A percentile compares a stretch with the other conserved stretches of the same genome.
phyloP scores from a whole-genome alignment of 2,888 invertebrate species.

The Acleris sparsana region DNA sequence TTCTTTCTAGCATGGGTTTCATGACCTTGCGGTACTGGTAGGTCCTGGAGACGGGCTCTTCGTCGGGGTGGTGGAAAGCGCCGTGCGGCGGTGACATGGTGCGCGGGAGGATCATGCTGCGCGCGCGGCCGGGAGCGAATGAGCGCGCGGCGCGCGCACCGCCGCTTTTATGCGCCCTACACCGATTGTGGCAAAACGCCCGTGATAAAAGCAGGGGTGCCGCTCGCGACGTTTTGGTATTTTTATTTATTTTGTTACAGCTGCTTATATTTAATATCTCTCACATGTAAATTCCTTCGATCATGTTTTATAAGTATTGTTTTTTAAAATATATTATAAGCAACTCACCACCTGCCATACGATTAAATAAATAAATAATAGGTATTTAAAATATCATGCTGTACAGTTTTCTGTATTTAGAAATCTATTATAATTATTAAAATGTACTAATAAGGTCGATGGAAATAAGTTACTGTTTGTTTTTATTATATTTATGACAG shows the following conservation, averaged over 20 bases:
- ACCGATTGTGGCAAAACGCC: slow-evolving; percentile 82
- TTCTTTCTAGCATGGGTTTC: slow-evolving; percentile 95
- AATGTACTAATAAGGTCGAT: too few relatives aligned
- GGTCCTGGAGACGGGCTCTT: slow-evolving; percentile 91
- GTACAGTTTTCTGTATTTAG: too few relatives aligned
- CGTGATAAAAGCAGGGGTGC: slow-evolving; percentile 81
- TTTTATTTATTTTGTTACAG: slow-evolving; percentile 34
- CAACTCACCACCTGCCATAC: too few relatives aligned
- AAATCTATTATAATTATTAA: too few relatives aligned
- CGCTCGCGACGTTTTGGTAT: slow-evolving; percentile 44
- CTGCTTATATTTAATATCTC: slow-evolving; percentile 15
- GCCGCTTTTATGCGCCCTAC: slow-evolving; percentile 78
- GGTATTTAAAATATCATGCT: too few relatives aligned
- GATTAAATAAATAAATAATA: too few relatives aligned
- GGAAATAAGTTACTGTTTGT: too few relatives aligned
- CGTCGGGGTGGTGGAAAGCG: slow-evolving; percentile 78
- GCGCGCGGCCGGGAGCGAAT: slow-evolving; percentile 78
- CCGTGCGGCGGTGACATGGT: slow-evolving; percentile 80
- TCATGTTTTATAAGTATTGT: too few relatives aligned
- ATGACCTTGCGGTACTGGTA: slow-evolving; percentile 97
- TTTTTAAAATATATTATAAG: too few relatives aligned
- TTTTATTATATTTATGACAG: too few relatives aligned
- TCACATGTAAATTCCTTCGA: background rate
- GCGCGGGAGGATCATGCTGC: slow-evolving; percentile 79
- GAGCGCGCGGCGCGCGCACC: slow-evolving; percentile 73